phyloP scores from a whole-genome alignment of 2,113 vertebrate genomes.

The Poecile atricapillus region DNA sequence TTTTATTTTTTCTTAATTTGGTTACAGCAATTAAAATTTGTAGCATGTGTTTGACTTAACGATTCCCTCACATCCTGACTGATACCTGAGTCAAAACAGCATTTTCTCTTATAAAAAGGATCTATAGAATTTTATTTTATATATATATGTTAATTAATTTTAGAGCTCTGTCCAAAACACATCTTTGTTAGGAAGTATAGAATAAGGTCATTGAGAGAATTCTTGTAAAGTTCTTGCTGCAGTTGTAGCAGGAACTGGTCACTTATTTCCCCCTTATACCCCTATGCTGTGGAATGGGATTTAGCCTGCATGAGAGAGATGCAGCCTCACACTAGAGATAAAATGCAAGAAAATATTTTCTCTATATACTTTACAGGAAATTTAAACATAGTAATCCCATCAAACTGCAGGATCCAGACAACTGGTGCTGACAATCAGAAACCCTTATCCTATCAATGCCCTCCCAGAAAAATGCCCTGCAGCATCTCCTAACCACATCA shows the following conservation, averaged over 20 bases:
- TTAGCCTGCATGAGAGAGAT: not conserved
- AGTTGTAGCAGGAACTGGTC: not conserved
- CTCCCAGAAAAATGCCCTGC: not conserved
- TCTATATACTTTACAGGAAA: not conserved
- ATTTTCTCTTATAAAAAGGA: not conserved
- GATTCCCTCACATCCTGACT: not conserved
- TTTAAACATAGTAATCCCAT: not conserved
- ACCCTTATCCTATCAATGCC: not conserved
- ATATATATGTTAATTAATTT: not conserved
- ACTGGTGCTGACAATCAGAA: not conserved
- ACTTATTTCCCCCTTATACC: not conserved
- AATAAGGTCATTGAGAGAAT: not conserved
- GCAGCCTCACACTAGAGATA: not conserved
- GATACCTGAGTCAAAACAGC: not conserved
- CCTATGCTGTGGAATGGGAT: not conserved
- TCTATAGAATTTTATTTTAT: not conserved
- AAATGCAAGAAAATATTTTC: not conserved
- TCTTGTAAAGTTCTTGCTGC: not conserved
- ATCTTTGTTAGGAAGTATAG: not conserved
- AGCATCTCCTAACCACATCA: not conserved
- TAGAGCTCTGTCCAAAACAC: not conserved
- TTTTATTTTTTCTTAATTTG: not conserved
- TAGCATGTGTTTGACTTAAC: slow-evolving; percentile 1
- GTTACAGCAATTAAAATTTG: slow-evolving; percentile 44
- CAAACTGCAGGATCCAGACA: not conserved